Percentiles rank a stretch among this genome's conserved stretches.
Conservation (phyloP, 2,113 vertebrate genomes). For the Syngnathus scovelli region DNA sequence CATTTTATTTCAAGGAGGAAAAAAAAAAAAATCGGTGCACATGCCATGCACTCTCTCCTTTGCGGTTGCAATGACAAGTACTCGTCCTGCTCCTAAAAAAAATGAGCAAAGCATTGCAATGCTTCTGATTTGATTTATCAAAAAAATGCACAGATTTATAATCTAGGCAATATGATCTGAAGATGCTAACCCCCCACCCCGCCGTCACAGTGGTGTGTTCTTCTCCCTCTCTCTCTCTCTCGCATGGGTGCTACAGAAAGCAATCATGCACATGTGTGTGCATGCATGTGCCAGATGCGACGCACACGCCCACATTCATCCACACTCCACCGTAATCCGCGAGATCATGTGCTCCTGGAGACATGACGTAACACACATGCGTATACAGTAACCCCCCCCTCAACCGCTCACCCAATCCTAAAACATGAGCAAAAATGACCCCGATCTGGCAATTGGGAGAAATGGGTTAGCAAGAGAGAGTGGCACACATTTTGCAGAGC, state of each 20-base stretch:
- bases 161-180: slow-evolving; percentile 57
- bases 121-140: not conserved
- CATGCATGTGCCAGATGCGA: slow-evolving; percentile 23
- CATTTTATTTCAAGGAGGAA: slow-evolving; percentile 9
- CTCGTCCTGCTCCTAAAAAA: not conserved
- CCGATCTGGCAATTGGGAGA: slow-evolving; percentile 46
- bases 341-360: slow-evolving; percentile 50
- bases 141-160: slow-evolving; percentile 44
- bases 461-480: slow-evolving; percentile 50
- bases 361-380: slow-evolving; percentile 63
- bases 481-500: slow-evolving; percentile 20
- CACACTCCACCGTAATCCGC: slow-evolving; percentile 48
- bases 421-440: slow-evolving; percentile 9
- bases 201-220: slow-evolving; percentile 30
- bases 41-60: slow-evolving; percentile 28
- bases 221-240: not conserved
- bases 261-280: slow-evolving; percentile 53
- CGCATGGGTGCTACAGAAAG: slow-evolving; percentile 13
- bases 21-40: not conserved
- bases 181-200: slow-evolving; percentile 26
- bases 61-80: slow-evolving; percentile 8
- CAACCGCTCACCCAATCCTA: not conserved
- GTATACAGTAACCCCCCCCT: slow-evolving; percentile 10
- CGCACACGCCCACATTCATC: slow-evolving; percentile 41
- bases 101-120: not conserved